Conservation (phyloP, 1,140 invertebrate genomes). For the Vanessa tameamea region DNA sequence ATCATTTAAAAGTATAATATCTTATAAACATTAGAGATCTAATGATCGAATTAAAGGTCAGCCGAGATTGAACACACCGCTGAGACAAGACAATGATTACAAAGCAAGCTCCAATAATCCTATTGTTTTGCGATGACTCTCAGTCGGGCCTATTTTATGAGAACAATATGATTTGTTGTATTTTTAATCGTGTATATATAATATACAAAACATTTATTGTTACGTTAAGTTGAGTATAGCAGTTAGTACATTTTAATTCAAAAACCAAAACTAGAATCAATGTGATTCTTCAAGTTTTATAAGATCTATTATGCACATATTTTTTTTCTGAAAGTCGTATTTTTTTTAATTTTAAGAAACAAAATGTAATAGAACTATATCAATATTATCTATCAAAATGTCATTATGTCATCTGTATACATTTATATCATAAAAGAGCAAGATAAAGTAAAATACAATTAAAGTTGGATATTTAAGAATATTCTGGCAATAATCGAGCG, state of each 20-base stretch:
- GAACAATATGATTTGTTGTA: slow-evolving; percentile 30
- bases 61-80: slow-evolving; percentile 23
- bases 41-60: slow-evolving; percentile 24
- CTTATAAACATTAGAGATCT: not conserved
- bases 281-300: not conserved
- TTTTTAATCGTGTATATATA: slow-evolving; percentile 14
- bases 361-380: too few species aligned
- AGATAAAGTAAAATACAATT: too few species aligned
- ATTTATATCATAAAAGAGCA: too few species aligned
- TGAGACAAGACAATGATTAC: slow-evolving; percentile 21
- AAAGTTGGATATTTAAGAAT: too few species aligned
- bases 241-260: not conserved
- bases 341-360: too few species aligned
- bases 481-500: too few species aligned
- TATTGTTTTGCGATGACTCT: slow-evolving; percentile 26
- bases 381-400: too few species aligned
- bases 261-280: not conserved
- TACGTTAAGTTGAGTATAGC: not conserved
- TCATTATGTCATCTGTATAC: too few species aligned
- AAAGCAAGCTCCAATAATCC: slow-evolving; percentile 28
- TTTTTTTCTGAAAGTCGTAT: too few species aligned
- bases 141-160: slow-evolving; percentile 14
- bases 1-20: not conserved
- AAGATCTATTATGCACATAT: too few species aligned
- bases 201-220: slow-evolving; percentile 1